Percentiles rank a stretch among this genome's conserved stretches.
phyloP scores from a whole-genome alignment of 2,888 invertebrate species.

The Drosophila siamana region DNA sequence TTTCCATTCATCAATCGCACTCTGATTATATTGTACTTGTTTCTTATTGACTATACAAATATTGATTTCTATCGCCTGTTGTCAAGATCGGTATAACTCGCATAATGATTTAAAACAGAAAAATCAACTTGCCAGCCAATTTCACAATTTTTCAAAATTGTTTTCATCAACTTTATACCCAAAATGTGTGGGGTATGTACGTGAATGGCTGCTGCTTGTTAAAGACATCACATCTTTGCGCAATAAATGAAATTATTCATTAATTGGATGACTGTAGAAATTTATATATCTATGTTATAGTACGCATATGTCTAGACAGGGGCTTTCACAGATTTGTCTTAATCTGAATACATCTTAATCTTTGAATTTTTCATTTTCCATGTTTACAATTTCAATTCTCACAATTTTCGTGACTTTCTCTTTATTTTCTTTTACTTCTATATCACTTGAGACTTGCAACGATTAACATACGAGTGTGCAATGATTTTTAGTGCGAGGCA shows the following conservation, averaged over 20 bases:
- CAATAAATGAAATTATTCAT: neutral
- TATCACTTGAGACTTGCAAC: neutral
- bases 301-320: neutral
- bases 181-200: slow-evolving; percentile 1
- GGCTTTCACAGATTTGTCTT: neutral
- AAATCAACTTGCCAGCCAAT: slow-evolving; percentile 8
- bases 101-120: neutral
- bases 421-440: neutral
- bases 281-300: neutral
- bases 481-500: neutral
- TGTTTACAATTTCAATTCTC: slow-evolving; percentile 1
- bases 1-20: slow-evolving; percentile 43
- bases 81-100: slow-evolving; percentile 9
- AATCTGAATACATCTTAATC: neutral
- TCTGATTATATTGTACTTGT: slow-evolving; percentile 28
- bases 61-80: slow-evolving; percentile 38
- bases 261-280: neutral
- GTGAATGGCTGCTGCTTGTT: slow-evolving; percentile 7
- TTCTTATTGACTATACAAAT: slow-evolving; percentile 47
- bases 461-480: neutral
- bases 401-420: neutral
- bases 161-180: neutral
- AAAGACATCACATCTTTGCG: slow-evolving; percentile 7
- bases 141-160: slow-evolving; percentile 23
- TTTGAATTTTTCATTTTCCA: neutral